phyloP scores from a whole-genome alignment of 2,888 invertebrate genomes.

The Danaus chrysippus region DNA sequence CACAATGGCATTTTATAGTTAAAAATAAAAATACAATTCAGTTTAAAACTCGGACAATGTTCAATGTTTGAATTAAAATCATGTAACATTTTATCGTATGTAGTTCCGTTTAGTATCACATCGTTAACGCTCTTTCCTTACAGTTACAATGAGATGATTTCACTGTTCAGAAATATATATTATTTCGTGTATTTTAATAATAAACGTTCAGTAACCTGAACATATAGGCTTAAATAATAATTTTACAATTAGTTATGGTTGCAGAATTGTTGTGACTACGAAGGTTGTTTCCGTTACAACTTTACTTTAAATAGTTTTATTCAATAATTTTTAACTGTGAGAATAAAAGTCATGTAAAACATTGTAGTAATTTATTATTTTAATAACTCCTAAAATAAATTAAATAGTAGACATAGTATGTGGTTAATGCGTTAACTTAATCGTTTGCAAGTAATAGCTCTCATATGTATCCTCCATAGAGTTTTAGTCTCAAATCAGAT shows the following conservation, averaged over 20 bases:
- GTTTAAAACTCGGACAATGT: not conserved
- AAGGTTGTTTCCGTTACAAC: not conserved
- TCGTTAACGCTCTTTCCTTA: slow-evolving; percentile 13
- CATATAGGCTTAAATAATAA: slow-evolving; percentile 6
- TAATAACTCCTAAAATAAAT: not conserved
- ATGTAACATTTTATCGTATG: not conserved
- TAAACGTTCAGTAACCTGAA: slow-evolving; percentile 15
- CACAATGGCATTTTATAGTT: not conserved
- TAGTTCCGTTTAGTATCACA: slow-evolving; percentile 5
- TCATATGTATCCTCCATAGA: slow-evolving; percentile 32
- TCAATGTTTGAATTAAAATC: slow-evolving; percentile 1
- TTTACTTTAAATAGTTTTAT: not conserved
- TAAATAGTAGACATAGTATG: not conserved
- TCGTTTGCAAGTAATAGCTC: slow-evolving; percentile 31
- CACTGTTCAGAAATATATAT: slow-evolving; percentile 18
- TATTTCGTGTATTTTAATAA: slow-evolving; percentile 24
- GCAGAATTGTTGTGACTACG: not conserved
- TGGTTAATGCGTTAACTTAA: slow-evolving; percentile 25
- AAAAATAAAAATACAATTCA: slow-evolving; percentile 2
- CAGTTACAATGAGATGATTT: slow-evolving; percentile 18
- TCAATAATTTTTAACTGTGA: not conserved
- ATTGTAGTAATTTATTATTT: not conserved
- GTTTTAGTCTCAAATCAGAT: slow-evolving; percentile 34
- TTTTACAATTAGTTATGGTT: not conserved
- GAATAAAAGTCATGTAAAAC: slow-evolving; percentile 1